phyloP scores from a whole-genome alignment of 2,797 vertebrate genomes.

The Lates japonicus region DNA sequence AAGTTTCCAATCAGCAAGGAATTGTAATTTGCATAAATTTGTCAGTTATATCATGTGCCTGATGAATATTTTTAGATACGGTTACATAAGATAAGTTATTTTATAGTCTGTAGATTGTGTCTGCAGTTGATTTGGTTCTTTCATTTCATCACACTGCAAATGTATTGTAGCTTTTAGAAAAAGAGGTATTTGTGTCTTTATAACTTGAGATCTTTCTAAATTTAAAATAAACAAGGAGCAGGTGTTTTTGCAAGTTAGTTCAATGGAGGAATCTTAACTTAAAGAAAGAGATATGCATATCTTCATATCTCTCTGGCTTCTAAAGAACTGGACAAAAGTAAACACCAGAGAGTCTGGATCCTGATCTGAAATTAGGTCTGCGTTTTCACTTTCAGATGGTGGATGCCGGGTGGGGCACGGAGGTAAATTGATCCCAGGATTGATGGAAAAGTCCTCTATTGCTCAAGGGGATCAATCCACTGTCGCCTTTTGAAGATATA shows the following conservation, averaged over 20 bases:
- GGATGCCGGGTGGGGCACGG: slow-evolving; percentile 40
- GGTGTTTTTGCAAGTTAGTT: not conserved
- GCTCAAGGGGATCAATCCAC: slow-evolving; percentile 73
- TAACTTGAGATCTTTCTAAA: not conserved
- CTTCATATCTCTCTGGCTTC: not conserved
- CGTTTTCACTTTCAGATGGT: slow-evolving; percentile 42
- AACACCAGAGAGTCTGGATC: slow-evolving; percentile 17
- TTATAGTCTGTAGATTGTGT: not conserved
- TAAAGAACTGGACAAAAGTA: slow-evolving; percentile 17
- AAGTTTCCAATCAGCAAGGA: not conserved
- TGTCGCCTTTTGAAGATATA: slow-evolving; percentile 72
- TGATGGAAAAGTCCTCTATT: slow-evolving; percentile 73
- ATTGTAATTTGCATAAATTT: not conserved
- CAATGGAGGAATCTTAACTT: not conserved
- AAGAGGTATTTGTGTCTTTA: not conserved
- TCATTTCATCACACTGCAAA: not conserved
- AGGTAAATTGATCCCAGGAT: slow-evolving; percentile 72
- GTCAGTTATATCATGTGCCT: not conserved
- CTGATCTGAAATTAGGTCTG: slow-evolving; percentile 46
- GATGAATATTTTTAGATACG: not conserved
- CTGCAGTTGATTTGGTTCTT: not conserved
- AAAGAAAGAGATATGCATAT: not conserved
- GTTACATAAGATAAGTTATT: not conserved
- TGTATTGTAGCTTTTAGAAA: not conserved
- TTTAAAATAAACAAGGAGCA: not conserved